phyloP scores from a whole-genome alignment of 2,113 vertebrate species.

The Ameiurus melas region DNA sequence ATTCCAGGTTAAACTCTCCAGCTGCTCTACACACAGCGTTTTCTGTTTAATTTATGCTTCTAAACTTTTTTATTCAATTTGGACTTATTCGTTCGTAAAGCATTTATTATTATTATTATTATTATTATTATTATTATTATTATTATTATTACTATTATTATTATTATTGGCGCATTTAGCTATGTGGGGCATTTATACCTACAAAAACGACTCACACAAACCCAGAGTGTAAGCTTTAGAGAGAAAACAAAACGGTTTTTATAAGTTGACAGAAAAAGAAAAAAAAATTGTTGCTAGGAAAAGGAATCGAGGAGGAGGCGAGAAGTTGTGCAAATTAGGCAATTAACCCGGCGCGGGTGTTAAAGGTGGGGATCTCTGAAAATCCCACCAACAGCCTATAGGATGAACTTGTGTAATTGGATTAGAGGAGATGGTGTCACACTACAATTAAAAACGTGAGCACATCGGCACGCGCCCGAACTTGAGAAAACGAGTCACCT shows the following conservation, averaged over 20 bases:
- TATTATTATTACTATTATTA: constrained; percentile 6
- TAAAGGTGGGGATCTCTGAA: constrained; percentile 16
- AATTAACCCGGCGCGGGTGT: constrained; percentile 1
- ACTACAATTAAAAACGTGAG: constrained; percentile 60
- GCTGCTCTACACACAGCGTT: not conserved
- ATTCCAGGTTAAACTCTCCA: not conserved
- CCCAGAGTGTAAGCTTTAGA: not conserved
- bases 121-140: not conserved
- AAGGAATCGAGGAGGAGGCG: not conserved
- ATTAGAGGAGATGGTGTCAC: constrained; percentile 70
- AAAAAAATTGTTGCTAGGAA: not conserved
- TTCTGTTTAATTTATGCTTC: not conserved
- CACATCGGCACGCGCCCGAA: constrained; percentile 50
- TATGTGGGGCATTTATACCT: not conserved
- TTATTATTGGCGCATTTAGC: not conserved
- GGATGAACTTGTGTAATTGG: constrained; percentile 66
- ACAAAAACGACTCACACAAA: not conserved
- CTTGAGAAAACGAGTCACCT: not conserved
- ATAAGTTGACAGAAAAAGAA: not conserved
- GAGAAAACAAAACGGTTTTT: not conserved
- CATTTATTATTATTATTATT: not conserved
- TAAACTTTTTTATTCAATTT: not conserved
- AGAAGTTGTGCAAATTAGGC: not conserved
- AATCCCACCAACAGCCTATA: constrained; percentile 21
- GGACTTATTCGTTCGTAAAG: not conserved